These are phyloP conservation scores for Nebria ingens DNA, from an alignment of 1,140 invertebrate genomes.

Conservation along the genomic window DNA sequence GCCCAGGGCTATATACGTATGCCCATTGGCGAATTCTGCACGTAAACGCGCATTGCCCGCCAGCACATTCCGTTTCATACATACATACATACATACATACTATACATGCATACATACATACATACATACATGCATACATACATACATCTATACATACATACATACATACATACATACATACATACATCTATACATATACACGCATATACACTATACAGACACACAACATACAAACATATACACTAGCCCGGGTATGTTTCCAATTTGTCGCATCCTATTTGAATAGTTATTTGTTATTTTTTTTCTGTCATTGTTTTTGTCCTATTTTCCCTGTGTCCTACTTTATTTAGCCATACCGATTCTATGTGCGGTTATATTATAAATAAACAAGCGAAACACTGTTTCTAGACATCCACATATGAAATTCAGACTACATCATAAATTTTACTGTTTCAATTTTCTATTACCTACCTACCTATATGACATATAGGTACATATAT, in stretches of 20 bases:
- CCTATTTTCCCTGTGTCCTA: too few species aligned
- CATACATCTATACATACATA: background rate
- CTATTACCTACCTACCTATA: too few species aligned
- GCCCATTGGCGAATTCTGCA: too few species aligned
- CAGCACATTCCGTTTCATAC: background rate
- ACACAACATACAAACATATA: background rate
- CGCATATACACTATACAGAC: background rate
- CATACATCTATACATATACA: background rate
- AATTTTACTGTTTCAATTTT: too few species aligned
- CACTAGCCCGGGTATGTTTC: slow-evolving; percentile 3
- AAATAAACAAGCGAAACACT: too few species aligned
- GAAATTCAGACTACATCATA: too few species aligned
- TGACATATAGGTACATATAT: too few species aligned
- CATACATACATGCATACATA: background rate
- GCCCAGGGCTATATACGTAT: too few species aligned
- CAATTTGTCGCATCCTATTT: slow-evolving; percentile 4
- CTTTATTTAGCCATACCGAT: too few species aligned
- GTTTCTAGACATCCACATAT: too few species aligned
- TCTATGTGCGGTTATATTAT: too few species aligned
- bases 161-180: background rate
- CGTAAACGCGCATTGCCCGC: background rate
- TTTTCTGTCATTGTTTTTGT: background rate
- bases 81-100: too few species aligned
- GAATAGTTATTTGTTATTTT: background rate
- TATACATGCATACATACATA: background rate